Evolutionary conservation across 92 coral and sea anemone genomes (phyloP).

Genomic region (Muricea muricata): DNA sequence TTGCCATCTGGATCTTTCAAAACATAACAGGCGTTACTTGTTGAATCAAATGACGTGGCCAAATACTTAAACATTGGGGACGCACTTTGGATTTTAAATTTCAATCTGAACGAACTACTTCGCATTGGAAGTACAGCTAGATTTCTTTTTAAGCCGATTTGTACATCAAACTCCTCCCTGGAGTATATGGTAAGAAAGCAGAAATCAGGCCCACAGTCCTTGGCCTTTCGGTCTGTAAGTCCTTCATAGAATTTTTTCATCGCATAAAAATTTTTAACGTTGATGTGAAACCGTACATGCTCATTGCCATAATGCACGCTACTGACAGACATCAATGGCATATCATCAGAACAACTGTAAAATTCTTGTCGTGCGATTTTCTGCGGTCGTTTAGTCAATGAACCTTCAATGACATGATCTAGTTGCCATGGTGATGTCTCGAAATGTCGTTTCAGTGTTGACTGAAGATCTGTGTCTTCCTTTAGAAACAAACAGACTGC

Average conservation of each 20-base stretch:
- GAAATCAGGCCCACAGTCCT: slow-evolving; percentile 74
- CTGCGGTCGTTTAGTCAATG: slow-evolving; percentile 70
- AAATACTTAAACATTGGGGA: slow-evolving; percentile 67
- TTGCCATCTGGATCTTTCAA: slow-evolving; percentile 92
- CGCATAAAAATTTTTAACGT: slow-evolving; percentile 70
- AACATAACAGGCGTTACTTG: neutral
- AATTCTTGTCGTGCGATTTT: slow-evolving; percentile 88
- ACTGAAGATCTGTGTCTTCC: slow-evolving; percentile 35
- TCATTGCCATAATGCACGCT: slow-evolving; percentile 98
- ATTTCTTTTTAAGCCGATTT: slow-evolving; percentile 78
- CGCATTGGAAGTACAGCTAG: slow-evolving; percentile 75
- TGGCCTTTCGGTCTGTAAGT: slow-evolving; percentile 69
- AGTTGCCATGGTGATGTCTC: slow-evolving; percentile 76
- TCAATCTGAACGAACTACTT: slow-evolving; percentile 64
- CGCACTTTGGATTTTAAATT: slow-evolving; percentile 73
- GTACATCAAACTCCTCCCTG: slow-evolving; percentile 83
- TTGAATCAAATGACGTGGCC: neutral
- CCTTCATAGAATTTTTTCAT: slow-evolving; percentile 86
- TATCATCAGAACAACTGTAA: slow-evolving; percentile 72
- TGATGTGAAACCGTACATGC: slow-evolving; percentile 84
- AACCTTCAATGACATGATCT: slow-evolving; percentile 84
- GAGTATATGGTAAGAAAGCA: slow-evolving; percentile 79
- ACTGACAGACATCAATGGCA: slow-evolving; percentile 85
- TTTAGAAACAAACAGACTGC: slow-evolving; percentile 55
- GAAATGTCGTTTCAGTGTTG: neutral